phyloP scores from a whole-genome alignment of 2,888 invertebrate genomes.

The Aporophyla lueneburgensis region DNA sequence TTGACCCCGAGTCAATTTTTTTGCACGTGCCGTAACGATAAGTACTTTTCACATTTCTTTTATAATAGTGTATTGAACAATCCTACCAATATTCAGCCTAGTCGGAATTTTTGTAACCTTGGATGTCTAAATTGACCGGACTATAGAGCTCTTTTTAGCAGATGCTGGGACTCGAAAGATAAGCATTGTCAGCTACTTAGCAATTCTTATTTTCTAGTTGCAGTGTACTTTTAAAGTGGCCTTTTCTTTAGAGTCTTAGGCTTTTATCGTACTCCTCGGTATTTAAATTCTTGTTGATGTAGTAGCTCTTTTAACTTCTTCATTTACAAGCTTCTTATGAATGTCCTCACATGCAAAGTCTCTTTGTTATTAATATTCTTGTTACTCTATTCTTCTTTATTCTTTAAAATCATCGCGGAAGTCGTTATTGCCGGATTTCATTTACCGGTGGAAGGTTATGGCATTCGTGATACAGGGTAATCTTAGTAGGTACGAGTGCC shows the following conservation, averaged over 20 bases:
- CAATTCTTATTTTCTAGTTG: slow-evolving; percentile 30
- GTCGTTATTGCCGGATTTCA: no score
- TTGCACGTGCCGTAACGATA: no score
- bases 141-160: slow-evolving; percentile 4
- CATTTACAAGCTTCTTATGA: not conserved
- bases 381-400: not conserved
- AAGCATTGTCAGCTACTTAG: slow-evolving; percentile 16
- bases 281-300: slow-evolving; percentile 2
- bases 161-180: slow-evolving; percentile 4
- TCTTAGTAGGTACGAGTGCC: no score
- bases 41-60: no score
- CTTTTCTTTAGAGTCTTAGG: not conserved
- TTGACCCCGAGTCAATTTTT: no score
- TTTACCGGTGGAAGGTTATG: no score
- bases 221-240: not conserved
- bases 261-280: not conserved
- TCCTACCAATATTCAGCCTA: no score
- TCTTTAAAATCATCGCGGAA: not conserved
- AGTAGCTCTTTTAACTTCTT: not conserved
- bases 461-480: no score
- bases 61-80: no score
- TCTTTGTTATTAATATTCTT: not conserved
- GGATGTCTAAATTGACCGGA: no score
- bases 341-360: no score
- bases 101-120: no score